Evolutionary conservation across 2,888 invertebrate species (phyloP).

Genomic region (Tridacna crocea): DNA sequence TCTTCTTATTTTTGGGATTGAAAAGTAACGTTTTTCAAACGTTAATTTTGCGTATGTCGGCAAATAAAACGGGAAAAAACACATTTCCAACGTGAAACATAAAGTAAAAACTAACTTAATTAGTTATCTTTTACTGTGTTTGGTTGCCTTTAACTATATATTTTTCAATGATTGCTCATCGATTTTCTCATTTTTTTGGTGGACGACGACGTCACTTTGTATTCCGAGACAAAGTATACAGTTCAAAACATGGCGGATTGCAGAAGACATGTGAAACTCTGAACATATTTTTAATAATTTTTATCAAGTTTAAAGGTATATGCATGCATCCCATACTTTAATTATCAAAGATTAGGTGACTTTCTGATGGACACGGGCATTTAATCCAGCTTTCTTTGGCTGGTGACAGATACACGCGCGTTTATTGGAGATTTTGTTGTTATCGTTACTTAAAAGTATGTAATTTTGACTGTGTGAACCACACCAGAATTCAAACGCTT

Average conservation of each 20-base stretch:
- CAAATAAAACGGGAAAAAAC: not conserved
- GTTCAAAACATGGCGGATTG: slow-evolving; percentile 8
- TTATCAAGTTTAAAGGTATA: slow-evolving; percentile 8
- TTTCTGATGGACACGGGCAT: not conserved
- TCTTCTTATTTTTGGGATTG: too few species aligned
- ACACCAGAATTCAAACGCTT: too few species aligned
- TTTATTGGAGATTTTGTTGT: slow-evolving; percentile 20
- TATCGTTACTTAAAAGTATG: slow-evolving; percentile 18
- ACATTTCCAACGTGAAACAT: not conserved
- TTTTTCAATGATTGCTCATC: not conserved
- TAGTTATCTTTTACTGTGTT: not conserved
- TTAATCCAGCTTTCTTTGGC: not conserved
- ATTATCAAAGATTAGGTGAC: not conserved
- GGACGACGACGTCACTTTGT: slow-evolving; percentile 8
- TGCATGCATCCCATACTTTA: not conserved
- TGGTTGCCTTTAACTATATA: not conserved
- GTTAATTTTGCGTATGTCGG: not conserved
- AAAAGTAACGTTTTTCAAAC: not conserved
- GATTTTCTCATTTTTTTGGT: not conserved
- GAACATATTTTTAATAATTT: not conserved
- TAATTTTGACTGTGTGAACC: too few species aligned
- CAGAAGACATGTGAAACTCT: not conserved
- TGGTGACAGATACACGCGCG: slow-evolving; percentile 19
- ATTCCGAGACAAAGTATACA: not conserved
- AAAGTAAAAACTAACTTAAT: not conserved